Evolutionary conservation across 2,888 invertebrate species (phyloP), one percentile per base, ranked within the genome.

Genomic region (Colostygia pectinataria): DNA sequence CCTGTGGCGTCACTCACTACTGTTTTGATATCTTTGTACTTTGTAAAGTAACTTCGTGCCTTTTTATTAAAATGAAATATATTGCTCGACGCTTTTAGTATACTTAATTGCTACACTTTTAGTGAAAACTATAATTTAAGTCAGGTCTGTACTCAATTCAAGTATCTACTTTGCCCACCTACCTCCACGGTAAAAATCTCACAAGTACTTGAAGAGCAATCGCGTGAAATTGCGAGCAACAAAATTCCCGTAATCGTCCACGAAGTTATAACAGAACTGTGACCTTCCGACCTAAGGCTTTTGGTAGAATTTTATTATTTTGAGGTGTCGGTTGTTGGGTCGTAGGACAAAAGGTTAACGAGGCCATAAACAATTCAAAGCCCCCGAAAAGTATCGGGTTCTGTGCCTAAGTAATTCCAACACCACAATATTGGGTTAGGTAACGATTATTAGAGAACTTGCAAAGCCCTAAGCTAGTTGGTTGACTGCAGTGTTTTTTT

Each of bases 271-370:
- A 15, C 27, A 9, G 18, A 38, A 9, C 15, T 27, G 15, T 9
- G 27, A 29, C 20, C 13, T 24, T 31, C 32, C 15, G 10, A 41
- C 24, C 41, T 13, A 13, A 23, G 10, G 13, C 29, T 36, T 27
- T 24, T 14, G 23, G 10, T 15, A 23, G 10, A 29, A 44, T 37
- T 23, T 23, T 31, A 32, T 27, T 33, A 38, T 18, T 34, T 27
- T 8, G 34, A 18, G 23, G 23, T 9, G 34, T 29, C 18, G 43
- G 28, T 29, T 29, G 10, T 34, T 14, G 33, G 43, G 33, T 23
- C 49, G 31, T 4, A 9, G 18, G 24, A 29, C 29, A 24, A 24
- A 48, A 32, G 49, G 38, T 50, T 44, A 50, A 42, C 29, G 33
- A 43, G 41, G 34, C 34, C 14, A 12, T 51, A 45, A 37, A 40